Evolutionary conservation across 1,140 invertebrate genomes (phyloP).

Genomic region (Heliothis virescens): DNA sequence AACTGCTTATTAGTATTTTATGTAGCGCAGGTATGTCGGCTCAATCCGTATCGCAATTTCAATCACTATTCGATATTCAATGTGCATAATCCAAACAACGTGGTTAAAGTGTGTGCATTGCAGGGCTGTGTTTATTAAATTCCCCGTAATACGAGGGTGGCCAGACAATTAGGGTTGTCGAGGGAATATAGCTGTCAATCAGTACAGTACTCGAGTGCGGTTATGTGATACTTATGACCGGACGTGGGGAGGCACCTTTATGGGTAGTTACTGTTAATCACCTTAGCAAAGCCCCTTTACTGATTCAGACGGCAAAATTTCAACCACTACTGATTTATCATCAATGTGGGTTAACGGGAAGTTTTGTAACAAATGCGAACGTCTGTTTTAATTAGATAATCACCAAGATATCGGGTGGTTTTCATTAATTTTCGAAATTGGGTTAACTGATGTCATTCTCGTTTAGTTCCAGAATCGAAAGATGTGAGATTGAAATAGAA

Average conservation of each 20-base stretch:
- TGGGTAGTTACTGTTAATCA: slow-evolving; percentile 47
- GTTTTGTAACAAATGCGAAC: slow-evolving; percentile 43
- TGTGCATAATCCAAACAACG: slow-evolving; percentile 72
- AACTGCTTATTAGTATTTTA: slow-evolving; percentile 22
- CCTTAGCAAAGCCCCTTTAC: slow-evolving; percentile 32
- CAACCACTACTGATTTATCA: slow-evolving; percentile 9
- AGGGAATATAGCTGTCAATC: slow-evolving; percentile 78
- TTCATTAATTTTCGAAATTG: slow-evolving; percentile 40
- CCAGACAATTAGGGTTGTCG: slow-evolving; percentile 76
- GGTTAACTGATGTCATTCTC: slow-evolving; percentile 41
- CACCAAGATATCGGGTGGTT: slow-evolving; percentile 10
- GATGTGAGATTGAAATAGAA: slow-evolving; percentile 34
- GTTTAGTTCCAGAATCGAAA: slow-evolving; percentile 21
- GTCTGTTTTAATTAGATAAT: slow-evolving; percentile 37
- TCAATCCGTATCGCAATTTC: slow-evolving; percentile 65
- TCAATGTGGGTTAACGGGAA: slow-evolving; percentile 32
- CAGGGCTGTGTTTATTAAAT: slow-evolving; percentile 78
- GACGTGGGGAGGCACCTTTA: slow-evolving; percentile 61
- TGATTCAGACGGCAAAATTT: slow-evolving; percentile 37
- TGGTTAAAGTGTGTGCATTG: slow-evolving; percentile 70
- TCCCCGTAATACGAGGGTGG: slow-evolving; percentile 72
- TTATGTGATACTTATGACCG: slow-evolving; percentile 68
- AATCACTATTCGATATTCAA: slow-evolving; percentile 63
- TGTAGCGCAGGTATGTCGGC: slow-evolving; percentile 16
- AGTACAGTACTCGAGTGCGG: slow-evolving; percentile 62